Base-by-base conservation (phyloP, 2,113 vertebrate species). In the Amia ocellicauda region DNA sequence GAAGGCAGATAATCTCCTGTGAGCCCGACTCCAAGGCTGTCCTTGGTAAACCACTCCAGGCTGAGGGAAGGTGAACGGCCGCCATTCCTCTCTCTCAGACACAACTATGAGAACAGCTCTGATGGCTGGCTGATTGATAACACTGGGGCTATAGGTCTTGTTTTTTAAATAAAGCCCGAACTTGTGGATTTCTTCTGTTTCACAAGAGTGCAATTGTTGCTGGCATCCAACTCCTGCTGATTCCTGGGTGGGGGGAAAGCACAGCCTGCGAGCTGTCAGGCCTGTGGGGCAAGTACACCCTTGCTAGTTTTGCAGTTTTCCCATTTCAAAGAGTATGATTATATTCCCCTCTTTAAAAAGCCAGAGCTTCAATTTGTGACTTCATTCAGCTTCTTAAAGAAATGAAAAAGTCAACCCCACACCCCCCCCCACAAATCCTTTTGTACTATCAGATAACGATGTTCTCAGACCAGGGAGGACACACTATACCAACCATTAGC, bases 401-500 rank as follows among this genome's bases (percentile, higher is more conserved):
- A 78, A 74, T 57, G 68, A 61, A 66, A 70, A 85, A 87, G 85
- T 87, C 81, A 86, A 81, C 77, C 81, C 79, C 74, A 8, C 47
- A 7, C 47, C 20, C 47, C 47, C 7, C 47, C 47, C 67, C 68
- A 77, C 77, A 78, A 81, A 80, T 86, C 88, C 80, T 88, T 93
- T 94, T 91, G 91, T 93, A 86, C 88, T 73, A 86, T 88, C 85
- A 86, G 82, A 85, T 88, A 85, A 83, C 83, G 75, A 73, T 69
- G 75, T 85, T 88, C 79, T 82, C 81, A 69, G 83, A 74, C 81
- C 80, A 89, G 87, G 85, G 88, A 86, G 85, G 83, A 89, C 85
- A 83, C 88, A 89, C 92, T 89, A 93, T 90, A 87, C 91, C 24
- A 41, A 4, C 82, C 77, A 97, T 98, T 97, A 96, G 94, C 96